Conservation (phyloP, 2,797 vertebrate genomes). For the Molossus alvarezi region DNA sequence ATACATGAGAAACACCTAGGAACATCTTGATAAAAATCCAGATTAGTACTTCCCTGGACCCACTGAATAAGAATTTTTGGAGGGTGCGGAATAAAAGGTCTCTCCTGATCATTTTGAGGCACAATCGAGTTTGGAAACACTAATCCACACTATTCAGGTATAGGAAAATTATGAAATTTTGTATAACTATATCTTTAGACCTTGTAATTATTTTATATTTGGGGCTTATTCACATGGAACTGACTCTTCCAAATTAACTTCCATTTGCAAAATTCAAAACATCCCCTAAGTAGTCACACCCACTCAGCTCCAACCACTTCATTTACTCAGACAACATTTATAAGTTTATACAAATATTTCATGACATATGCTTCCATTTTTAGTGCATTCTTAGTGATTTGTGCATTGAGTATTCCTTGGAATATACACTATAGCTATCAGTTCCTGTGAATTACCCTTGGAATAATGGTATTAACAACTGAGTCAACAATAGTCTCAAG, state of each 20-base stretch:
- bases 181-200: neutral
- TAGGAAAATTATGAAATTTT: neutral
- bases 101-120: conserved; percentile 25
- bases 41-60: neutral
- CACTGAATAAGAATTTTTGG: neutral
- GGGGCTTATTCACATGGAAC: neutral
- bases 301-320: neutral
- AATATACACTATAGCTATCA: neutral
- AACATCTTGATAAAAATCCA: conserved; percentile 14
- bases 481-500: neutral
- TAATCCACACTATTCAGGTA: neutral
- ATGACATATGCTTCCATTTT: conserved; percentile 17
- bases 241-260: conserved; percentile 1
- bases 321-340: neutral
- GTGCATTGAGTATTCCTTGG: neutral
- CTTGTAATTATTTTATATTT: conserved; percentile 41
- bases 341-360: conserved; percentile 22
- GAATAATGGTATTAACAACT: neutral
- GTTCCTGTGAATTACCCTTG: neutral
- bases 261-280: conserved; percentile 23
- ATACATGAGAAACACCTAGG: neutral
- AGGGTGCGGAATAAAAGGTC: fast-evolving
- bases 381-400: neutral
- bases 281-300: neutral
- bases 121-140: conserved; percentile 18